phyloP scores from a whole-genome alignment of 1,140 invertebrate species.

The Hypsibius dujardini region DNA sequence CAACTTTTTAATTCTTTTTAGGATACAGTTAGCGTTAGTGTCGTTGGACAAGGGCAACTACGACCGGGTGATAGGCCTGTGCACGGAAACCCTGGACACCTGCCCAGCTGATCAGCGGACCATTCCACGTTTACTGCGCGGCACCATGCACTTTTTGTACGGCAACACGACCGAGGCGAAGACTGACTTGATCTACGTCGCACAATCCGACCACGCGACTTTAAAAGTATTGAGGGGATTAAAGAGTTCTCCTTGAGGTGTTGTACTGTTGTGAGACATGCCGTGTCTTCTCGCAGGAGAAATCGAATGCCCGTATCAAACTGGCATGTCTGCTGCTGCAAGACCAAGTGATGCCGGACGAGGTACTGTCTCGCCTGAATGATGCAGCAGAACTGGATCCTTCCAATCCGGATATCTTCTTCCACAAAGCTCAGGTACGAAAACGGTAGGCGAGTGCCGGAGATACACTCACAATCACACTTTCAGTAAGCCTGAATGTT shows the following conservation, averaged over 20 bases:
- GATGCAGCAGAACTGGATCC: neutral
- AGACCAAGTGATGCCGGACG: neutral
- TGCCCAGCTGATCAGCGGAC: neutral
- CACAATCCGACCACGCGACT: neutral
- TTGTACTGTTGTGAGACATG: neutral
- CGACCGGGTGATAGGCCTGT: neutral
- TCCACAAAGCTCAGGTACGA: slow-evolving; percentile 13
- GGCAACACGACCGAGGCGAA: neutral
- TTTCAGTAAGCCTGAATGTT: no score
- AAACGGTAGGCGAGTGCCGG: no score
- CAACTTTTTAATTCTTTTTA: no score
- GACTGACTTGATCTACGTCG: neutral
- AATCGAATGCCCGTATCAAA: neutral
- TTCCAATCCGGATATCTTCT: neutral
- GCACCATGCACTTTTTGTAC: neutral
- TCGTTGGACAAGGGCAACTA: neutral
- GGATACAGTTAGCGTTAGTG: no score
- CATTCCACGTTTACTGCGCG: neutral
- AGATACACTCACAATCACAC: no score
- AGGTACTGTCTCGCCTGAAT: neutral
- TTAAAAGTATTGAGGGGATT: neutral
- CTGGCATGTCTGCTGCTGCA: neutral
- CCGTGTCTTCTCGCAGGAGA: neutral
- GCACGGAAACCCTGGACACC: neutral
- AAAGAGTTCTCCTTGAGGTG: neutral